phyloP scores from a whole-genome alignment of 2,797 vertebrate genomes.

The Darevskia nairensis region DNA sequence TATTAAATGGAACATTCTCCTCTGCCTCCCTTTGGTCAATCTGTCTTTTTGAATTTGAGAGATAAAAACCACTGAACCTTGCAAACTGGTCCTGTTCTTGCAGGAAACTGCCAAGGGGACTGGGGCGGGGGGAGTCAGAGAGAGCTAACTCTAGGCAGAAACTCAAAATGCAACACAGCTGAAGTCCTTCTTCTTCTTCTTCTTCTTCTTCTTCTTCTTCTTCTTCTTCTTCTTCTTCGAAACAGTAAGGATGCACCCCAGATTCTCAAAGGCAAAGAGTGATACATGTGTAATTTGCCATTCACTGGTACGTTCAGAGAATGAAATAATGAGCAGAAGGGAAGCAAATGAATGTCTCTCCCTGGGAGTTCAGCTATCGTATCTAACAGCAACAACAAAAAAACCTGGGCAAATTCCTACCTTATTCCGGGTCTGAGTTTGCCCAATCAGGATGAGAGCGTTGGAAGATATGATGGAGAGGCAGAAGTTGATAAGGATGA shows the following conservation, averaged over 20 bases:
- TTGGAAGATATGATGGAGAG: conserved; percentile 99
- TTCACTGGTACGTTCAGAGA: conserved; percentile 57
- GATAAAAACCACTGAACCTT: conserved; percentile 58
- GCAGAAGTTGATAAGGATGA: conserved; percentile 99
- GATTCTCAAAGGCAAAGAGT: conserved; percentile 58
- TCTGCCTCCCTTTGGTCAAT: conserved; percentile 43
- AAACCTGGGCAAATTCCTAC: conserved; percentile 70
- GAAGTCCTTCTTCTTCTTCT: conserved; percentile 26
- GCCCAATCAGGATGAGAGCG: conserved; percentile 95
- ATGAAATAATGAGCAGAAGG: conserved; percentile 64
- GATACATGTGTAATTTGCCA: conserved; percentile 66
- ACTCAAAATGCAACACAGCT: conserved; percentile 63
- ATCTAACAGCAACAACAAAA: neutral
- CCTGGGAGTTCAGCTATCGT: conserved; percentile 43
- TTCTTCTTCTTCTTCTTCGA: conserved; percentile 25
- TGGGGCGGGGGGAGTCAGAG: too few species aligned
- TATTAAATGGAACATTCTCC: conserved; percentile 24
- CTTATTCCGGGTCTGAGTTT: conserved; percentile 97
- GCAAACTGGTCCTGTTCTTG: conserved; percentile 43
- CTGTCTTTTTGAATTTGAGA: conserved; percentile 45
- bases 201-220: too few species aligned
- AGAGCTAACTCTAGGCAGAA: conserved; percentile 62
- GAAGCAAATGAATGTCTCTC: conserved; percentile 45
- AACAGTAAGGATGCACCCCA: conserved; percentile 58
- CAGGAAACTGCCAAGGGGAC: conserved; percentile 23